A percentile compares a stretch with the other conserved stretches of the same genome.
phyloP scores from a whole-genome alignment of 2,113 vertebrate species.

The Sapayoa aenigma region DNA sequence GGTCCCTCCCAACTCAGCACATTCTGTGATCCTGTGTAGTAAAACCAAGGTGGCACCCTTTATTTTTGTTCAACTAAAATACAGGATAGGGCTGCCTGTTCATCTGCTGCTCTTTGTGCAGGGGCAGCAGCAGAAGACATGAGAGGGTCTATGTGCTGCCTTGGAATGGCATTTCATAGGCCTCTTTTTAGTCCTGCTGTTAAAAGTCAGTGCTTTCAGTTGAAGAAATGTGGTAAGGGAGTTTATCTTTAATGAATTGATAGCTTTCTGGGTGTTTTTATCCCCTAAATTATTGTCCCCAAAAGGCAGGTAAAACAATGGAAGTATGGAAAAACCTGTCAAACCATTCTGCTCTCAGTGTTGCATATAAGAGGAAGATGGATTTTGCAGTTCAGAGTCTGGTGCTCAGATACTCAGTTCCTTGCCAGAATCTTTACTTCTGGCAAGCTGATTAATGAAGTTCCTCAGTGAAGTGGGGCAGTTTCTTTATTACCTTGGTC shows the following conservation, averaged over 20 bases:
- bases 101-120: neutral
- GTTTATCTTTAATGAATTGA: neutral
- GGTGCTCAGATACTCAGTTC: neutral
- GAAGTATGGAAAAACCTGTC: neutral
- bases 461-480: neutral
- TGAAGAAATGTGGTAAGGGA: neutral
- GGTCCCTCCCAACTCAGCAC: neutral
- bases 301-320: neutral
- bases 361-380: neutral
- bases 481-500: neutral
- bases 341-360: neutral
- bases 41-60: neutral
- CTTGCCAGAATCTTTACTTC: neutral
- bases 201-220: neutral
- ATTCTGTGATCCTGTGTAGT: neutral
- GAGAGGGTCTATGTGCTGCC: accelerated
- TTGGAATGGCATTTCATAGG: neutral
- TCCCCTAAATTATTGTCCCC: neutral
- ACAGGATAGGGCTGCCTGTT: neutral
- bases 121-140: neutral
- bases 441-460: neutral
- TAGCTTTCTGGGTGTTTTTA: neutral
- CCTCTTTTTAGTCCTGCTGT: neutral
- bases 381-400: neutral
- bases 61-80: neutral